Evolutionary conservation across 1,140 invertebrate genomes (phyloP).

Genomic region (Ylistrum balloti): DNA sequence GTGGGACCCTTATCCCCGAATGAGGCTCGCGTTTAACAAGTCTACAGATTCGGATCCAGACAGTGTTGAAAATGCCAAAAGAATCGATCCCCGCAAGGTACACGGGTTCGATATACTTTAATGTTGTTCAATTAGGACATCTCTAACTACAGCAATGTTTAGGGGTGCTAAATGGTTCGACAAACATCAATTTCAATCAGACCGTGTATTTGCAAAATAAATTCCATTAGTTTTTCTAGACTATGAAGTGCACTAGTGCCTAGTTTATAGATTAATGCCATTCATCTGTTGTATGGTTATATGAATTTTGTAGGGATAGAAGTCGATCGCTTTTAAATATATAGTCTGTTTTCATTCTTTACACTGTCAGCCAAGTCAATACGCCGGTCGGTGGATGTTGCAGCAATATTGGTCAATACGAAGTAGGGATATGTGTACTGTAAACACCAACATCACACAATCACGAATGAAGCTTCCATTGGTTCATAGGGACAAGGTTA

Average conservation of each 20-base stretch:
- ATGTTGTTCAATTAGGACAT: neutral
- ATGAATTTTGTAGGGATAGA: neutral
- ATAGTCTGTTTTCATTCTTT: slow-evolving; percentile 6
- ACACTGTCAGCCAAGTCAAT: neutral
- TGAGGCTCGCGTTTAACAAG: neutral
- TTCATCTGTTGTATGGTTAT: neutral
- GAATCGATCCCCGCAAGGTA: neutral
- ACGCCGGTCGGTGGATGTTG: neutral
- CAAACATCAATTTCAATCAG: neutral
- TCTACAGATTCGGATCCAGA: neutral
- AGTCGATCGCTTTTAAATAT: neutral
- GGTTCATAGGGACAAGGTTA: too few relatives aligned
- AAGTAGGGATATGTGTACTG: neutral
- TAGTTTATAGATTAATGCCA: neutral
- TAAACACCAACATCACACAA: neutral
- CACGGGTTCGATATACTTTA: neutral
- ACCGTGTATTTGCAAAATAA: neutral
- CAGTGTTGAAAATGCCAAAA: neutral
- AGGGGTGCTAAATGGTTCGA: neutral
- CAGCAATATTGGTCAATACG: neutral
- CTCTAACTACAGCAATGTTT: neutral
- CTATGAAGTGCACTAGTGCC: neutral
- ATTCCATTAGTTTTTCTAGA: neutral
- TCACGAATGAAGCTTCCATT: too few relatives aligned
- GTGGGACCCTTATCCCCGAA: neutral